Percentiles rank a stretch among this genome's conserved stretches.
phyloP scores from a whole-genome alignment of 2,113 vertebrate genomes.

The Podilymbus podiceps region DNA sequence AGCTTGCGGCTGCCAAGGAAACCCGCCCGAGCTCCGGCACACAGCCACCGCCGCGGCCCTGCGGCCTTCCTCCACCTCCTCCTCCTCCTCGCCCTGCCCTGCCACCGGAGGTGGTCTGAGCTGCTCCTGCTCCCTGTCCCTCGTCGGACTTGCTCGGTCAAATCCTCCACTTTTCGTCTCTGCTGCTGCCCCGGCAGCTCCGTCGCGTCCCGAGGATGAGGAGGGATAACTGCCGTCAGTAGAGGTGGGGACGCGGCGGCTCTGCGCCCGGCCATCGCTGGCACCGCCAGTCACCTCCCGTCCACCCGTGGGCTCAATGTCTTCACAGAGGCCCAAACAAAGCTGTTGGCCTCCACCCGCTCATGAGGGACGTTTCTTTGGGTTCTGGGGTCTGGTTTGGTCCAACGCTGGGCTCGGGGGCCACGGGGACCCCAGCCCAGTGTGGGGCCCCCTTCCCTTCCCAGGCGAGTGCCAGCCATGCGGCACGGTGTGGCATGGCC shows the following conservation, averaged over 20 bases:
- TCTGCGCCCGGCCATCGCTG: fast-evolving
- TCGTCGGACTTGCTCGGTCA: not conserved
- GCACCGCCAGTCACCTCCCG: not conserved
- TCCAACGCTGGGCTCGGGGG: fast-evolving
- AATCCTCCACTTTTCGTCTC: not conserved
- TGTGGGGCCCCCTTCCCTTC: fast-evolving
- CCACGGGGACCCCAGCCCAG: not conserved
- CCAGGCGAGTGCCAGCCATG: not conserved
- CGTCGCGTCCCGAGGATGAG: fast-evolving
- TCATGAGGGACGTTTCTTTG: not conserved
- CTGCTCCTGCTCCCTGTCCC: not conserved
- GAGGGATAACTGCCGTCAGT: fast-evolving
- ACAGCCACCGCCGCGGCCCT: not conserved
- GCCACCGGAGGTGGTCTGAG: not conserved
- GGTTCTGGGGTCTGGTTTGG: not conserved
- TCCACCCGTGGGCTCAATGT: fast-evolving
- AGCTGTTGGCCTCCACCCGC: not conserved
- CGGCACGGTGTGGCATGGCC: not conserved
- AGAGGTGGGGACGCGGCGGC: fast-evolving
- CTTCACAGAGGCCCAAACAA: not conserved
- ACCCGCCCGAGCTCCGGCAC: not conserved
- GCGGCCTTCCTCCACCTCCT: not conserved
- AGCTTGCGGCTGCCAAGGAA: conserved; percentile 61
- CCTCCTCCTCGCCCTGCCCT: not conserved
- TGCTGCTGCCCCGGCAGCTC: not conserved